Percentiles rank a stretch among this genome's conserved stretches.
Evolutionary conservation across 2,797 vertebrate species (phyloP).

Genomic region (Lerista edwardsae): DNA sequence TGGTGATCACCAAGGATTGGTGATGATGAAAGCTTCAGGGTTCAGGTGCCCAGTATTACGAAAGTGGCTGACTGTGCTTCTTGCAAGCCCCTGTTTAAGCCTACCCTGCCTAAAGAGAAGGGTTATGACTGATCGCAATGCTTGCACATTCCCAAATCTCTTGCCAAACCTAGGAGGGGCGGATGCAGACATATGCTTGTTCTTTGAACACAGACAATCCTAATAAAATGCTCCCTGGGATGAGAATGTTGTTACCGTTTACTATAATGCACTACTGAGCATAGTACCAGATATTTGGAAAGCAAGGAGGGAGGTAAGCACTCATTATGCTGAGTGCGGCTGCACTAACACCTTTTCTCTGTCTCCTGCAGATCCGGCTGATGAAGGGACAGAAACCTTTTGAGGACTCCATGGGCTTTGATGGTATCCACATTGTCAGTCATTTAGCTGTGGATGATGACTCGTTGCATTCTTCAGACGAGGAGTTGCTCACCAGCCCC

Average conservation of each 20-base stretch:
- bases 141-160: not conserved
- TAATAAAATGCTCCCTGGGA: not conserved
- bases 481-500: constrained; percentile 88
- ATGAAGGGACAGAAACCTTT: constrained; percentile 86
- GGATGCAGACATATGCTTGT: not conserved
- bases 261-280: not conserved
- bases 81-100: not conserved
- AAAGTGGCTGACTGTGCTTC: not conserved
- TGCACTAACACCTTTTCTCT: not conserved
- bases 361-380: constrained; percentile 82
- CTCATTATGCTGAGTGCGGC: not conserved
- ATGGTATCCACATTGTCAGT: constrained; percentile 85
- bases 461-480: constrained; percentile 91
- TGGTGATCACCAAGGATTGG: too few relatives aligned
- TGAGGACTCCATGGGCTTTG: constrained; percentile 80
- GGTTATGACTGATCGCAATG: not conserved
- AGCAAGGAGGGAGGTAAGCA: not conserved
- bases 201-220: not conserved
- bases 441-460: constrained; percentile 88
- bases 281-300: not conserved
- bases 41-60: not conserved
- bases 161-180: not conserved
- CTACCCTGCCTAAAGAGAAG: not conserved
- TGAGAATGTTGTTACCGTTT: not conserved
- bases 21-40: not conserved